Evolutionary conservation across 2,888 invertebrate species (phyloP), one percentile per base, ranked within the genome.

Genomic region (Agrotis clavis): DNA sequence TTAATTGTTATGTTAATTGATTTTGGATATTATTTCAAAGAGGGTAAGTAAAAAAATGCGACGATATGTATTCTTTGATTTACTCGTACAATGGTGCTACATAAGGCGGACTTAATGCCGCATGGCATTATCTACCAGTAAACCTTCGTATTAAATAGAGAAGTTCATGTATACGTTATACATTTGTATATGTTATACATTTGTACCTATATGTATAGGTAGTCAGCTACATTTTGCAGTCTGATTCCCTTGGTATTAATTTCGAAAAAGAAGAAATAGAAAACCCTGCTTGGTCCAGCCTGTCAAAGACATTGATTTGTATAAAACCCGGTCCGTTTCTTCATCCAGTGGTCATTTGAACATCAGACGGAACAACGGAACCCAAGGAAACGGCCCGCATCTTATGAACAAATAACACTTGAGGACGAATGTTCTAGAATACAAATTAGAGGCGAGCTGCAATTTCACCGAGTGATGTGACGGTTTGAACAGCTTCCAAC

Each of bases 391-490:
- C 60, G 51, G 69, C 62, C 74, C 76, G 82, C 80, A 35, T 70
- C 87, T 86, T 85, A 90, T 90, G 90, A 93, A 93, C 92, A 93
- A 94, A 94, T 94, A 94, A 92, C 90, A 87, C 84, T 85, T 84
- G 88, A 89, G 89, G 85, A 78, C 82, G 70, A 84, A 73, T 87
- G 88, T 88, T 90, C 91, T 88, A 88, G 94, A 94, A 95, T 95
- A 95, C 94, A 92, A 94, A 95, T 92, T 91, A 92, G 91, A 86
- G 69, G 77, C 82, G 80, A 86, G 89, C 91, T 94, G 94, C 93
- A 94, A 94, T 94, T 93, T 94, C 89, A 88, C 83, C 82, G 89
- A 90, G 89, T 93, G 92, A 93, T 92, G 92, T 92, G 94, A 94
- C 93, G 87, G 91, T 92, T 92, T 91, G 90, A 93, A 91, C 88